Evolutionary conservation across 2,113 vertebrate species (phyloP).

Genomic region (Heterotilapia buettikoferi): DNA sequence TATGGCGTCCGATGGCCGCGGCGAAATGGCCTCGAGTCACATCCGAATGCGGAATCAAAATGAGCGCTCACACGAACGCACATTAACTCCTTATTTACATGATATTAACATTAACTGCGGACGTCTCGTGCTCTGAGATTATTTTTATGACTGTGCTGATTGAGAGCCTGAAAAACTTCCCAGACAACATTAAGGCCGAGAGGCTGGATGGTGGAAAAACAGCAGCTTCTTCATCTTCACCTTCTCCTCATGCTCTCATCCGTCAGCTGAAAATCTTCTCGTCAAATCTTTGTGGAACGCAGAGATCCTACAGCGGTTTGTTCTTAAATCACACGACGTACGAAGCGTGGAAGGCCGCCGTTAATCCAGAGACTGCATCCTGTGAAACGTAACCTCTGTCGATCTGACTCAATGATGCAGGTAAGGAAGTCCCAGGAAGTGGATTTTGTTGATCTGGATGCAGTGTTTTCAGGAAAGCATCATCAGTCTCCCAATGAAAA

Average conservation of each 20-base stretch:
- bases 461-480: not conserved
- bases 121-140: not conserved
- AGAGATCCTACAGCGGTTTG: rapidly evolving
- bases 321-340: not conserved
- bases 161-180: not conserved
- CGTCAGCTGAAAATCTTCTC: not conserved
- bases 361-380: not conserved
- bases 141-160: not conserved
- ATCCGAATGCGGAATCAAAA: not conserved
- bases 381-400: not conserved
- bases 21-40: constrained; percentile 10
- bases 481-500: not conserved
- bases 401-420: not conserved
- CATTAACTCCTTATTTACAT: constrained; percentile 3
- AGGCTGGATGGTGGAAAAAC: not conserved
- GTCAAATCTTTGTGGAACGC: not conserved
- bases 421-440: not conserved
- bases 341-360: not conserved
- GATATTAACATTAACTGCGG: not conserved
- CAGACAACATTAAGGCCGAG: not conserved
- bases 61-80: not conserved
- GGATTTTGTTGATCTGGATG: not conserved
- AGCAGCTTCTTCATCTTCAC: not conserved
- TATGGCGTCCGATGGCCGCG: constrained; percentile 27
- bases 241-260: not conserved